phyloP scores from a whole-genome alignment of 2,797 vertebrate species.

The Sebastes kiyomatsui region DNA sequence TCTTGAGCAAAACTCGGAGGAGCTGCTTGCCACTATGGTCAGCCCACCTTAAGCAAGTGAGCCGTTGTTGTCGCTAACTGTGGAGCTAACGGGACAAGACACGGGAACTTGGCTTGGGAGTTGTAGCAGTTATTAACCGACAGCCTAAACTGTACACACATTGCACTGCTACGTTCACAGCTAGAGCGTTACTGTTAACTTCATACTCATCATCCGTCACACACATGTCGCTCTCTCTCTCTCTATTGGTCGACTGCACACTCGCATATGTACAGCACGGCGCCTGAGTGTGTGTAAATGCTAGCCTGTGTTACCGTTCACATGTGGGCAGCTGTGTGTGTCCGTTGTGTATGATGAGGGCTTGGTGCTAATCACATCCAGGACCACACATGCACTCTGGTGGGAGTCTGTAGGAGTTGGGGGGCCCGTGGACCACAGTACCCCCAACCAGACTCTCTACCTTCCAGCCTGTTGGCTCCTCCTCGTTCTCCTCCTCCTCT shows the following conservation, averaged over 20 bases:
- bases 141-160: too few species aligned
- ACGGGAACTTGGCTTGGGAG: too few species aligned
- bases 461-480: constrained; percentile 64
- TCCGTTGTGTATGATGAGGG: constrained; percentile 12
- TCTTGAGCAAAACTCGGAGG: accelerated
- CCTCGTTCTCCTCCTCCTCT: constrained; percentile 29
- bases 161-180: too few species aligned
- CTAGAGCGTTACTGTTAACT: too few species aligned
- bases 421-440: constrained; percentile 39
- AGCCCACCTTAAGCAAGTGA: too few species aligned
- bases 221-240: too few species aligned
- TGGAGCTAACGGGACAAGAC: too few species aligned
- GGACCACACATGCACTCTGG: constrained; percentile 77
- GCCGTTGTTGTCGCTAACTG: too few species aligned
- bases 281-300: constrained; percentile 8
- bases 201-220: too few species aligned
- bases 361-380: constrained; percentile 66
- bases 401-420: constrained; percentile 18
- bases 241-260: too few species aligned
- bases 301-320: neutral
- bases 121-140: too few species aligned
- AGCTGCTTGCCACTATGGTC: too few species aligned
- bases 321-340: constrained; percentile 37
- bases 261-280: constrained; percentile 1
- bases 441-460: constrained; percentile 54